Base-by-base conservation (phyloP, 2,113 vertebrate species). In the Gallinago undulata region DNA sequence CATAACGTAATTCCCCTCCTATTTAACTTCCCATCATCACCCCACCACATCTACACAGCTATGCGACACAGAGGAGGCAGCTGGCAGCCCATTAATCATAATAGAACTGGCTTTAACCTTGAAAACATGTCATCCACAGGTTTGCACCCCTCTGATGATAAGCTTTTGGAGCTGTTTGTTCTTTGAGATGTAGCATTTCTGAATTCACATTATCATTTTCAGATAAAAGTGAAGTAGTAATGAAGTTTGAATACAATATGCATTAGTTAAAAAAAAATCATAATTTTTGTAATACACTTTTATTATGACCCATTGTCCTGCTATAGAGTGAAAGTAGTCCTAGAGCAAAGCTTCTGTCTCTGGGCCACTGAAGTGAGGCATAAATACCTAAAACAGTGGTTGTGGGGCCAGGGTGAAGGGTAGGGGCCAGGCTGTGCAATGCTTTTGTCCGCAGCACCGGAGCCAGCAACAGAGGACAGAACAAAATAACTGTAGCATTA, bases 341-440 rank as follows among this genome's bases (percentile, higher is more conserved):
- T 10, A 27, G 31, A 53, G 66, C 45, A 56, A 35, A 43, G 5
- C 7, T 39, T 41, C 13, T 11, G 22, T 3, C 18, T 25, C 37
- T 45, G 48, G 39, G 67, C 19, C 48, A 2, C 39, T 11, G 10
- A 5, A 7, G 45, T 5, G 3, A n/a, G 30, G 41, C 3, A 0
- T n/a, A 39, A 62, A 30, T 16, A 30, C 2, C 11, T 18, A 23
- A 35, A 0, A 4, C 21, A 11, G 62, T 8, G 33, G 28, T 0
- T 45, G 47, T 9, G 22, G 14, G 33, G 23, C 33, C 47, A 57
- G 15, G 18, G 25, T 0, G 1, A 66, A 33, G 37, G 11, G 24
- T 23, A 9, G 35, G 47, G 33, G 10, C 68, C 35, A 10, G 1
- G 1, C 13, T 1, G 3, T 22, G 27, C 47, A 15, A 8, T 13